Evolutionary conservation across 2,797 vertebrate genomes (phyloP).

Genomic region (Notolepis coatsorum): DNA sequence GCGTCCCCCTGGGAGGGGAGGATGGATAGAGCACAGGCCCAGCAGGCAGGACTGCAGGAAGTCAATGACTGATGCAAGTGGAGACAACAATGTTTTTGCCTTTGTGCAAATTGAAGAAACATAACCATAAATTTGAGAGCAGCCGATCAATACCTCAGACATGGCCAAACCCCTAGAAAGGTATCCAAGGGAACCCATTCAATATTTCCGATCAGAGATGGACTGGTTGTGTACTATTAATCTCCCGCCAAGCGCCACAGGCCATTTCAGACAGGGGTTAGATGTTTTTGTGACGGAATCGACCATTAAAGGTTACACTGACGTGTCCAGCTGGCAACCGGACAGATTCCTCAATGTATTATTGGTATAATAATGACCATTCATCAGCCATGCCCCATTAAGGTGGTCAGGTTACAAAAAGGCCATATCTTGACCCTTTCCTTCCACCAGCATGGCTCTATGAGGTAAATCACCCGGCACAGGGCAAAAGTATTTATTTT

Average conservation of each 20-base stretch:
- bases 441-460: slow-evolving; percentile 48
- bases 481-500: slow-evolving; percentile 46
- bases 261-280: slow-evolving; percentile 26
- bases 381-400: slow-evolving; percentile 68
- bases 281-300: slow-evolving; percentile 59
- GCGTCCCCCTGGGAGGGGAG: slow-evolving; percentile 29
- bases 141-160: slow-evolving; percentile 66
- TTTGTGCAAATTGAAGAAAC: slow-evolving; percentile 76
- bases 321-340: slow-evolving; percentile 56
- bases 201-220: slow-evolving; percentile 65
- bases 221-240: slow-evolving; percentile 59
- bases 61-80: slow-evolving; percentile 60
- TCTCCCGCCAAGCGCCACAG: slow-evolving; percentile 62
- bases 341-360: slow-evolving; percentile 56
- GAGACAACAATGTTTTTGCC: slow-evolving; percentile 69
- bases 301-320: slow-evolving; percentile 54
- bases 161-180: slow-evolving; percentile 60
- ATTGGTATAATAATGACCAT: slow-evolving; percentile 61
- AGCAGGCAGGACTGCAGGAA: slow-evolving; percentile 53
- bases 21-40: slow-evolving; percentile 38
- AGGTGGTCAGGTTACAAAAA: slow-evolving; percentile 61
- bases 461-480: slow-evolving; percentile 42
- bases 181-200: slow-evolving; percentile 72
- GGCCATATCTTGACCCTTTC: slow-evolving; percentile 41
- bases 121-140: slow-evolving; percentile 77